Evolutionary conservation across 2,113 vertebrate species (phyloP).

Genomic region (Sturnira hondurensis): DNA sequence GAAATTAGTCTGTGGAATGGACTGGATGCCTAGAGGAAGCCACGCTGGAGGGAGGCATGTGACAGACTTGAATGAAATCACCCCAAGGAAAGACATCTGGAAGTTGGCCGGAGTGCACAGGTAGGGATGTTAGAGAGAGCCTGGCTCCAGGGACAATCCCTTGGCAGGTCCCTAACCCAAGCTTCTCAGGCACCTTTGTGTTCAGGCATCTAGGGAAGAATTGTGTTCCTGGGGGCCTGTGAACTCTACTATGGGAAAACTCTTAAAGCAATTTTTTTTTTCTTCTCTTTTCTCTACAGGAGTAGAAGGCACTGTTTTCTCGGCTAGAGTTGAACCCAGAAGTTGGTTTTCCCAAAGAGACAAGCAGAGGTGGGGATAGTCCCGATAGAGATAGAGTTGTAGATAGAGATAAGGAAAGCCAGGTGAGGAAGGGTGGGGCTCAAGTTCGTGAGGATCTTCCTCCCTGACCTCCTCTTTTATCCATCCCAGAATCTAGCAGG

Average conservation of each 20-base stretch:
- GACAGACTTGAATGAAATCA: background rate
- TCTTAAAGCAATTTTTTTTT: background rate
- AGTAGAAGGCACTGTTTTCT: background rate
- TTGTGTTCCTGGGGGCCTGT: background rate
- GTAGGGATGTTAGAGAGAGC: background rate
- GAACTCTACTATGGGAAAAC: background rate
- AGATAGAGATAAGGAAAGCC: background rate
- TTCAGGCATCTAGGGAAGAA: background rate
- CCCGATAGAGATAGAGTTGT: background rate
- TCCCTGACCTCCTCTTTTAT: background rate
- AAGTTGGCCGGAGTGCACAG: background rate
- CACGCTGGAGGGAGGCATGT: background rate
- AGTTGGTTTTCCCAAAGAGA: background rate
- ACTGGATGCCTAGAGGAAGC: background rate
- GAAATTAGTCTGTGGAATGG: background rate
- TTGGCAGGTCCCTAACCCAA: background rate
- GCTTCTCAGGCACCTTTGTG: background rate
- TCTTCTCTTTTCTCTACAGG: background rate
- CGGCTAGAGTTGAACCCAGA: background rate
- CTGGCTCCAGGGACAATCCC: background rate
- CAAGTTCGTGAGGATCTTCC: background rate
- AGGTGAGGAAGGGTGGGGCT: background rate
- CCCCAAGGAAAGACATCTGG: background rate
- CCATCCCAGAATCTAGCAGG: background rate
- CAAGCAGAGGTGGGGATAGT: background rate